These are phyloP conservation scores for Emmelina monodactyla DNA, from an alignment of 2,888 invertebrate species.

Conservation along the genomic window DNA sequence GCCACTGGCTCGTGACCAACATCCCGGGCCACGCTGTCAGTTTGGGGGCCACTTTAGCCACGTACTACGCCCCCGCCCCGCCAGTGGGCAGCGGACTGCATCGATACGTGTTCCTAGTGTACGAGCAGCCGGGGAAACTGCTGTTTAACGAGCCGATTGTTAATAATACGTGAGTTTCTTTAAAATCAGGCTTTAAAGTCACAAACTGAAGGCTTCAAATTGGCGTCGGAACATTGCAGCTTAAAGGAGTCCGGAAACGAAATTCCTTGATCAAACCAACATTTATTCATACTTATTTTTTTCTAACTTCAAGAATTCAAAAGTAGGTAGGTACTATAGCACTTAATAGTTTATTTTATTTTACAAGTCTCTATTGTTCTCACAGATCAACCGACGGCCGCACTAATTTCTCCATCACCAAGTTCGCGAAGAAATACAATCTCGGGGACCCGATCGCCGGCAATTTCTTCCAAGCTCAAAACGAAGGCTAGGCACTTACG, in stretches of 20 bases:
- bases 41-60: conserved; percentile 72
- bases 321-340: no score
- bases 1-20: conserved; percentile 38
- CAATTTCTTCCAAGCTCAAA: conserved; percentile 82
- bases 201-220: no score
- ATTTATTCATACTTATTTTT: no score
- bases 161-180: no score
- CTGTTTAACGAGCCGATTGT: background rate
- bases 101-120: background rate
- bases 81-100: conserved; percentile 20
- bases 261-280: no score
- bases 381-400: conserved; percentile 47
- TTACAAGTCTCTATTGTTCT: conserved; percentile 6
- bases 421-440: conserved; percentile 77
- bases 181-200: no score
- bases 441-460: conserved; percentile 80
- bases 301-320: no score
- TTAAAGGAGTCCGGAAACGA: no score
- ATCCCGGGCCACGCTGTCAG: conserved; percentile 40
- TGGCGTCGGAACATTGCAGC: no score
- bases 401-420: conserved; percentile 44
- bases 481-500: conserved; percentile 81
- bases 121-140: background rate
- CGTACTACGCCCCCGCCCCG: conserved; percentile 76
- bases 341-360: no score